Evolutionary conservation across 2,797 vertebrate species (phyloP), one percentile per base, ranked within the genome.

Genomic region (Fistularia commersonii): DNA sequence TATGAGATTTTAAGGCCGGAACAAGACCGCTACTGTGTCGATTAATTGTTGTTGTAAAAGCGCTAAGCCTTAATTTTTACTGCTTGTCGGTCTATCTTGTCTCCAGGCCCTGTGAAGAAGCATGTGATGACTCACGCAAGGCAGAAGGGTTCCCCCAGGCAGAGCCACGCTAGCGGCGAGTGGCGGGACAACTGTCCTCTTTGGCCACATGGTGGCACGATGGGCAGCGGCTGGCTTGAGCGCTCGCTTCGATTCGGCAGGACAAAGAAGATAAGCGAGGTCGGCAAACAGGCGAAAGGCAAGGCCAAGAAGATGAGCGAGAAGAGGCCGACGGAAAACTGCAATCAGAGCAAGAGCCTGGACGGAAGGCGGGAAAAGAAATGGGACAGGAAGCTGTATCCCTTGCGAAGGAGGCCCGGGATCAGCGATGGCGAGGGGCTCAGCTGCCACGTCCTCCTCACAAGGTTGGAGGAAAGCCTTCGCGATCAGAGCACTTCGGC

Each of bases 381-480:
- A 35, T 74, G 81, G 40, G 82, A 86, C 56, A 77, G 89, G 44
- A 99, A 98, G 85, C 91, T 89, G 3, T 99, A 98, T 76, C 95
- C 95, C 0, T 70, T 99, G 72, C 89, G 95, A 15, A 89, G 93
- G 36, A 87, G 94, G 8, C 75, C 89, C 0, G 80, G 82, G 8
- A 76, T 80, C 38, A 81, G 93, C 0, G 86, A 89, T 1, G 88
- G 88, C 23, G 93, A 91, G 75, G 93, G 91, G 33, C 93, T 94
- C 43, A 92, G 92, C 71, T 97, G 95, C 76, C 94, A 92, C 8
- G 96, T 97, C 66, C 86, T 97, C 37, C 92, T 98, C 46, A 96
- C 94, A 2, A 89, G 94, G 35, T 74, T 97, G 63, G 93, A 95
- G 69, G 91, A 85, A 51, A 66, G 68, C 47, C 32, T 73, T 12